A percentile compares a stretch with the other conserved stretches of the same genome.
These are phyloP conservation scores for Automeris io DNA, from an alignment of 2,888 invertebrate species.

Conservation along the genomic window DNA sequence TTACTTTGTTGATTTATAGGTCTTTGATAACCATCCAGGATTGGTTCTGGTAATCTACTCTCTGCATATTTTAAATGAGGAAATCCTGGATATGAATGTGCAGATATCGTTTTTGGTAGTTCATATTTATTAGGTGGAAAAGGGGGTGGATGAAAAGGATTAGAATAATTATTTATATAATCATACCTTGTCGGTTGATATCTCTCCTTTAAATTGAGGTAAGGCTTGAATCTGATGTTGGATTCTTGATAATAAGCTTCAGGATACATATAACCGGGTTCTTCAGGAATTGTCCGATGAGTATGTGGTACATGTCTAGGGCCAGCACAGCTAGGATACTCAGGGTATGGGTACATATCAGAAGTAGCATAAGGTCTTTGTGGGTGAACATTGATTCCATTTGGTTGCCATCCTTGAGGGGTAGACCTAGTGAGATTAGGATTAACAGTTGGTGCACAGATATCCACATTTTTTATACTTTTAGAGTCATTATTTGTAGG, in stretches of 20 bases:
- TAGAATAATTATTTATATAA: slow-evolving; percentile 58
- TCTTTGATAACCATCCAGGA: slow-evolving; percentile 57
- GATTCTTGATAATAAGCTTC: slow-evolving; percentile 55
- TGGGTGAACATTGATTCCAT: slow-evolving; percentile 43
- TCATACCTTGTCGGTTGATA: slow-evolving; percentile 66
- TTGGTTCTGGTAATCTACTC: slow-evolving; percentile 47
- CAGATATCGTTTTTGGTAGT: slow-evolving; percentile 45
- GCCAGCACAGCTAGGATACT: slow-evolving; percentile 51
- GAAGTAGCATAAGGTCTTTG: slow-evolving; percentile 47
- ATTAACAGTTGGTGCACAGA: slow-evolving; percentile 50
- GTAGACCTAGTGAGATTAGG: slow-evolving; percentile 34
- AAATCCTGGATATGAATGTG: slow-evolving; percentile 52
- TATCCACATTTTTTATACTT: slow-evolving; percentile 48
- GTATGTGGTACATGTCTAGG: slow-evolving; percentile 48
- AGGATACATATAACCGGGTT: slow-evolving; percentile 44
- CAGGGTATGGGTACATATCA: slow-evolving; percentile 58
- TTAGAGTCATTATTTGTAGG: slow-evolving; percentile 54
- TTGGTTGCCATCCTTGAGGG: slow-evolving; percentile 47
- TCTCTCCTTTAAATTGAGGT: slow-evolving; percentile 57
- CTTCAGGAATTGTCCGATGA: slow-evolving; percentile 48
- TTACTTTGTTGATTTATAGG: slow-evolving; percentile 39
- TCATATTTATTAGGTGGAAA: slow-evolving; percentile 58
- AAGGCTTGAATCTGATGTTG: slow-evolving; percentile 61
- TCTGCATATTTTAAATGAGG: slow-evolving; percentile 59
- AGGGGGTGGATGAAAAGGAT: slow-evolving; percentile 51